These are phyloP conservation scores for Hirudo medicinalis DNA, from an alignment of 1,140 invertebrate species.

Conservation along the genomic window DNA sequence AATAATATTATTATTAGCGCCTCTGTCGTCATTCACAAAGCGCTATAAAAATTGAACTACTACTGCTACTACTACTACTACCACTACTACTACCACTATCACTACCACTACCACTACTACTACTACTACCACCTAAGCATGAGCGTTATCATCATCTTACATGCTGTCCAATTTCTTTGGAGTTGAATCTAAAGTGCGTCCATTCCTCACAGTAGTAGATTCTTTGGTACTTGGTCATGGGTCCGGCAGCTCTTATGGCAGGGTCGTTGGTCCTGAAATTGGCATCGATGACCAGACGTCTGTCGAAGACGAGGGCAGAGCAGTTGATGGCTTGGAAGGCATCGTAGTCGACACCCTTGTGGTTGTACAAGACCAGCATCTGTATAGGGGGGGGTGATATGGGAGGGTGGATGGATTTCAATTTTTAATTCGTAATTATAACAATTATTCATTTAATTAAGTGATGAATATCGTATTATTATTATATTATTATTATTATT, in stretches of 20 bases:
- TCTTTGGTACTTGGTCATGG: slow-evolving; percentile 46
- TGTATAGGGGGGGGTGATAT: background rate
- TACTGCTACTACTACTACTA: no score
- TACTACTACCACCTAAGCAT: background rate
- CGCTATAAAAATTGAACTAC: no score
- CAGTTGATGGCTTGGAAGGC: slow-evolving; percentile 48
- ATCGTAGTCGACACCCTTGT: background rate
- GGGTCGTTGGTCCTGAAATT: slow-evolving; percentile 57
- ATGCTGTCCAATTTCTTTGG: slow-evolving; percentile 39
- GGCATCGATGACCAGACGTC: slow-evolving; percentile 53
- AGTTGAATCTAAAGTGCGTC: slow-evolving; percentile 41
- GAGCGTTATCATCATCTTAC: slow-evolving; percentile 28
- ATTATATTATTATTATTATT: no score
- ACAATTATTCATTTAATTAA: no score
- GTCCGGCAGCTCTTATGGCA: slow-evolving; percentile 54
- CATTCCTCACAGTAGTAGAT: slow-evolving; percentile 40
- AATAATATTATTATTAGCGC: no score
- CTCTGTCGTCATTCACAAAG: no score
- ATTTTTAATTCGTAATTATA: no score
- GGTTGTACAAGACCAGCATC: background rate
- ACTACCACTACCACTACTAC: no score
- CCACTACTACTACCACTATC: no score
- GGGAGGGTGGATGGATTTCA: no score
- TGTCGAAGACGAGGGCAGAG: slow-evolving; percentile 56
- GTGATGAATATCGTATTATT: no score